A percentile compares a stretch with the other conserved stretches of the same genome.
These are phyloP conservation scores for Natator depressus DNA, from an alignment of 2,113 vertebrate species.

Conservation along the genomic window DNA sequence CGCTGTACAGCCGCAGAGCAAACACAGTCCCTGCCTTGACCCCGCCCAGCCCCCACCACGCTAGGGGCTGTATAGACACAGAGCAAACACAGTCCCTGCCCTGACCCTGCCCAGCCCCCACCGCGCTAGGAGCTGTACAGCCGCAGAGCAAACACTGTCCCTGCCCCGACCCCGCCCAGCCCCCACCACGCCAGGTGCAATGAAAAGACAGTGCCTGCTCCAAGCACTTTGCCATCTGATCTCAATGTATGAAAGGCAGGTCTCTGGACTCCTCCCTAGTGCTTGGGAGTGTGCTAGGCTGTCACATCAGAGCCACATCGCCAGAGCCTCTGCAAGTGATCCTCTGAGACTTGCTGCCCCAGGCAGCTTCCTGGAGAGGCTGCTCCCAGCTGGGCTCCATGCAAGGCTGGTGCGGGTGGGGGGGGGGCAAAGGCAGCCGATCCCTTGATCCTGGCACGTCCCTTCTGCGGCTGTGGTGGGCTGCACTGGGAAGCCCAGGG, in stretches of 20 bases:
- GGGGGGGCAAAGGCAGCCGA: background rate
- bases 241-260: background rate
- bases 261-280: background rate
- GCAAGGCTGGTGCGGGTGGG: background rate
- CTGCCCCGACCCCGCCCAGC: background rate
- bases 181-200: background rate
- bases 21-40: too few relatives aligned
- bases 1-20: too few relatives aligned
- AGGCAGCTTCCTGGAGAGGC: background rate
- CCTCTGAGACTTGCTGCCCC: background rate
- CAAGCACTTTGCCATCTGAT: background rate
- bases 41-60: too few relatives aligned
- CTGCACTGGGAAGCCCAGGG: background rate
- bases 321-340: background rate
- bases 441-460: background rate
- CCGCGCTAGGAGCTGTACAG: too few relatives aligned
- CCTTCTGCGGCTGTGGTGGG: conserved; percentile 12
- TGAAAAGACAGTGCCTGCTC: background rate
- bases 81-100: too few relatives aligned
- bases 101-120: too few relatives aligned
- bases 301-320: too few relatives aligned
- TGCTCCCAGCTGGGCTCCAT: background rate
- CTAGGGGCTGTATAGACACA: too few relatives aligned
- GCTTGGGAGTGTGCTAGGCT: too few relatives aligned
- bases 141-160: too few relatives aligned